Percentiles rank a stretch among this genome's conserved stretches.
phyloP scores from a whole-genome alignment of 2,888 invertebrate species.

The Microctonus hyperodae region DNA sequence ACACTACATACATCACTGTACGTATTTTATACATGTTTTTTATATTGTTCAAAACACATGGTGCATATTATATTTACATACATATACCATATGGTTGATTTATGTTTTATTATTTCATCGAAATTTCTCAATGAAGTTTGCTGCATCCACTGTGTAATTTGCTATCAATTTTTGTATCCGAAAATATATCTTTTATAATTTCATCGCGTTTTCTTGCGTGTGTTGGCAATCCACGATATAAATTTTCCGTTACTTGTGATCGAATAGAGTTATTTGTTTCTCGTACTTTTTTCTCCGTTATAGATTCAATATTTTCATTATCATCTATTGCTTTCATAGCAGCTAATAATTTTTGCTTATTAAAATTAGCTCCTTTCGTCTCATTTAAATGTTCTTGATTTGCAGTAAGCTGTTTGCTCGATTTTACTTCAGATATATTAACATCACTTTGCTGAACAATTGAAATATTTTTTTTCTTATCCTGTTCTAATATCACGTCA shows the following conservation, averaged over 20 bases:
- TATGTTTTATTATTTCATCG: conserved; percentile 13
- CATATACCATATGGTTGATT: background rate
- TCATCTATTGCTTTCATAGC: conserved; percentile 72
- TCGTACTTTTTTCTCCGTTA: conserved; percentile 44
- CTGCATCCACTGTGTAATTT: conserved; percentile 47
- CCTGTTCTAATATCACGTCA: background rate
- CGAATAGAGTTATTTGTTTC: conserved; percentile 38
- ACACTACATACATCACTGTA: background rate
- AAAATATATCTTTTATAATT: conserved; percentile 53
- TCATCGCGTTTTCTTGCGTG: conserved; percentile 52
- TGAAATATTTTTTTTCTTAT: background rate
- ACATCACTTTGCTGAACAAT: background rate
- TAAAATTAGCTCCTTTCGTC: conserved; percentile 51
- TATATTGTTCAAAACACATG: conserved; percentile 12
- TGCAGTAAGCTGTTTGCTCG: background rate
- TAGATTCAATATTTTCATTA: conserved; percentile 57
- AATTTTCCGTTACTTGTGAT: conserved; percentile 56
- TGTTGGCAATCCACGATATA: conserved; percentile 54
- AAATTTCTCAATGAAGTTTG: conserved; percentile 46
- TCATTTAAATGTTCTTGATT: conserved; percentile 15
- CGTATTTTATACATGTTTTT: background rate
- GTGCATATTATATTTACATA: background rate
- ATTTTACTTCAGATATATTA: background rate
- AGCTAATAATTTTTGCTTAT: conserved; percentile 69
- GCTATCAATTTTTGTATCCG: conserved; percentile 47